Percentiles rank a stretch among this genome's conserved stretches.
phyloP scores from a whole-genome alignment of 1,140 invertebrate species.

The Dinothrombium tinctorium region DNA sequence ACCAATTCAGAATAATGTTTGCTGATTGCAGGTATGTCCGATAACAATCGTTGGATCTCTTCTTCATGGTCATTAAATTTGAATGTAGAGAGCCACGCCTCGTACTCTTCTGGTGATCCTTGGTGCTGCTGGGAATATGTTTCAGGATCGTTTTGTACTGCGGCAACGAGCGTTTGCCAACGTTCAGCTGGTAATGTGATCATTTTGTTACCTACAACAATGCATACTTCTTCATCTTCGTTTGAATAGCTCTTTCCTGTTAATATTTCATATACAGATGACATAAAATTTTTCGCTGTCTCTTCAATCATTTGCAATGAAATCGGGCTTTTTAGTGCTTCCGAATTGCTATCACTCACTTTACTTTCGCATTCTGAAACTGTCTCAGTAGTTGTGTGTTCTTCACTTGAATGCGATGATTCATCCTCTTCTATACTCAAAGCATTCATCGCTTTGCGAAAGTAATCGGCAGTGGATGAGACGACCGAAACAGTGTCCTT shows the following conservation, averaged over 20 bases:
- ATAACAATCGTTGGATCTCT: slow-evolving; percentile 24
- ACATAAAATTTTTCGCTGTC: background rate
- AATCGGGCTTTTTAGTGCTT: background rate
- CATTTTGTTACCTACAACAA: slow-evolving; percentile 4
- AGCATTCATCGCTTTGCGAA: slow-evolving; percentile 29
- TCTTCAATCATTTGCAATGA: background rate
- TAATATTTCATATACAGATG: background rate
- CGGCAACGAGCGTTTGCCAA: slow-evolving; percentile 21
- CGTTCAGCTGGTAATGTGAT: background rate
- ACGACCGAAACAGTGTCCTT: slow-evolving; percentile 32
- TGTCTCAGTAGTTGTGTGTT: background rate
- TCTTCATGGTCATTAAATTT: slow-evolving; percentile 22
- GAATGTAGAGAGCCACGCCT: slow-evolving; percentile 23
- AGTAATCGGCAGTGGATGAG: slow-evolving; percentile 30
- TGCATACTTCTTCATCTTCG: slow-evolving; percentile 6
- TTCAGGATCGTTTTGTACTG: slow-evolving; percentile 22
- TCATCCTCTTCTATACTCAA: background rate
- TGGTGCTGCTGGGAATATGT: slow-evolving; percentile 24
- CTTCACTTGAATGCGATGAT: background rate
- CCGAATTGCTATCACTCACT: background rate
- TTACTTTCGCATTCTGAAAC: background rate
- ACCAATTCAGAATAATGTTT: slow-evolving; percentile 25
- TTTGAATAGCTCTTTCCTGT: background rate
- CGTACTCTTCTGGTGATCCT: slow-evolving; percentile 21
- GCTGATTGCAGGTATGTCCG: slow-evolving; percentile 22